phyloP scores from a whole-genome alignment of 2,797 vertebrate genomes.

The Mus minutoides region DNA sequence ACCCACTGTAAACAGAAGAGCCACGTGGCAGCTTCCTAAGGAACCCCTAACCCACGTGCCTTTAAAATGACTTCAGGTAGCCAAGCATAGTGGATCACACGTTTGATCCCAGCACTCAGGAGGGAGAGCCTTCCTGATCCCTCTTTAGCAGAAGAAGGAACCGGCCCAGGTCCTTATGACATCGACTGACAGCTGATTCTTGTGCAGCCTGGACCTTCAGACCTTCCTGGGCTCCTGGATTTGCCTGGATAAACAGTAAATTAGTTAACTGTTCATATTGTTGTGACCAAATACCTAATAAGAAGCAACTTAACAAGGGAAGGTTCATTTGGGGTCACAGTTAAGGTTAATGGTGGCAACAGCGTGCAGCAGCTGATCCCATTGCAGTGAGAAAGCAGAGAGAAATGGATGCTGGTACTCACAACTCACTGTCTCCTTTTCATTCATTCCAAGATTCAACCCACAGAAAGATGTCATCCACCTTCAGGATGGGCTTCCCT shows the following conservation, averaged over 20 bases:
- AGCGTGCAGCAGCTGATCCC: no score
- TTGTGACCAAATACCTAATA: not conserved
- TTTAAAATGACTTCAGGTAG: not conserved
- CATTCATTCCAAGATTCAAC: not conserved
- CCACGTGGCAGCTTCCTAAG: not conserved
- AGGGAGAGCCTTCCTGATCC: not conserved
- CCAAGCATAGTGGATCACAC: not conserved
- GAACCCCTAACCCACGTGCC: not conserved
- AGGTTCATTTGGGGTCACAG: not conserved
- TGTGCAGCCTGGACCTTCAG: not conserved
- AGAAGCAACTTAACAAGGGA: not conserved
- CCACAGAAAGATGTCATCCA: not conserved
- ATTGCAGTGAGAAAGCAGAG: not conserved
- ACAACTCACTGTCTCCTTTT: not conserved
- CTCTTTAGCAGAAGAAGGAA: constrained; percentile 1
- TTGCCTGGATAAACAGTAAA: not conserved
- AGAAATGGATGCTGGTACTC: not conserved
- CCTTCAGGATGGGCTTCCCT: not conserved
- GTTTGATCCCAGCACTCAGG: not conserved
- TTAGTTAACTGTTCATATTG: not conserved
- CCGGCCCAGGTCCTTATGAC: not conserved
- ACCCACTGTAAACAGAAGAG: constrained; percentile 13
- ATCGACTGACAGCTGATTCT: not conserved
- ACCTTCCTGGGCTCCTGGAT: not conserved
- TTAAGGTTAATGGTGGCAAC: not conserved